Evolutionary conservation across 2,888 invertebrate genomes (phyloP), one percentile per base, ranked within the genome.

Genomic region (Polyommatus iphigenia): DNA sequence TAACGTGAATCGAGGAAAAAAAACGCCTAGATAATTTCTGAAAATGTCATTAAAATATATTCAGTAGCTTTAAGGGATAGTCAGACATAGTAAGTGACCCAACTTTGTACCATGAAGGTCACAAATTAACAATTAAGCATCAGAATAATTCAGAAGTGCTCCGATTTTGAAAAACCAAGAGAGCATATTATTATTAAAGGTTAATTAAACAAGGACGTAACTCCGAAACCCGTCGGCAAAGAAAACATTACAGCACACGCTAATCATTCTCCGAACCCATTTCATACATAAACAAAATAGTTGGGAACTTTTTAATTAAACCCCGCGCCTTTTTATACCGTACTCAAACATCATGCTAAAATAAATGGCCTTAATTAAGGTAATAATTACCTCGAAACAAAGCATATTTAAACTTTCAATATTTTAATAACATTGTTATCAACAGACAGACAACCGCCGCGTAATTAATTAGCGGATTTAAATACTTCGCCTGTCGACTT

Each of bases 391-490:
- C 73, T 15, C 73, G 29, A 75, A 46, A 72, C 72, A 72, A 41
- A 72, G 41, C 20, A 72, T 72, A 72, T 72, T 71, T 72, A 72
- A 75, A 75, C 20, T 46, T 41, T 46, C 41, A 73, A 73, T 73
- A 41, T 73, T 73, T 73, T 46, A 73, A 46, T 75, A 75, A 20
- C 29, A 75, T 46, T 50, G 29, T 24, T 75, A 24, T 54, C 50
- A 75, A 29, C 46, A 50, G 50, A 75, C 46, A 46, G 67, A 32
- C 41, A 72, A 41, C 72, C 72, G 41, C 41, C 72, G 15, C 36
- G 10, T 18, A 29, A 75, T 75, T 75, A 75, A 75, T 75, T 54
- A 50, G 46, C 36, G 72, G 72, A 72, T 72, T 72, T 72, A 72
- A 72, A 72, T 72, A 72, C 36, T 72, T 41, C 3, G 72, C 29